Evolutionary conservation across 2,113 vertebrate genomes (phyloP), one percentile per base, ranked within the genome.

Genomic region (Myotis yumanensis): DNA sequence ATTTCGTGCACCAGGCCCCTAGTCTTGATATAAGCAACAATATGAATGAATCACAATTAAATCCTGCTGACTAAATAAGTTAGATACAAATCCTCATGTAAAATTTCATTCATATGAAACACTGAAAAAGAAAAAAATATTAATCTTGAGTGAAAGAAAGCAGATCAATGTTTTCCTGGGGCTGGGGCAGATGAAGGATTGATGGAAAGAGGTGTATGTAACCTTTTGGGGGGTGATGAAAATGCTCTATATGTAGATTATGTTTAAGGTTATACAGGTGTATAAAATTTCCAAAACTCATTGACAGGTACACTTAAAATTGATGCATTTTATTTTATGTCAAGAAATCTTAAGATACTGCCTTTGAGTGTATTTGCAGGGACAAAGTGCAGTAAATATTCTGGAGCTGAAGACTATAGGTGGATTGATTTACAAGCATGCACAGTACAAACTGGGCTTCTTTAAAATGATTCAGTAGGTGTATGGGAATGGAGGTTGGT

Each of bases 381-480:
- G 11, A 72, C 18, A 84, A 89, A 35, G 0, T 35, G 77, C 62
- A 81, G 43, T 89, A 48, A 83, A 86, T 86, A 90, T 72, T 82
- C 46, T 40, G 20, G 37, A 77, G 14, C 46, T 82, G 10, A 68
- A 89, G 54, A 62, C 68, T 57, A 52, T 32, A 83, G 52, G 52
- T 68, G 15, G 35, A 64, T 57, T 91, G 86, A 75, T 95, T 86
- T 90, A 72, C 51, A 86, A 71, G 10, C 57, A 73, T 69, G 37
- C 18, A 30, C 51, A 75, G 23, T 59, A 30, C n/a, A 89, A 77
- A 72, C 64, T 62, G 30, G n/a, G 22, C 68, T 23, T 57, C 51
- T 73, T 93, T 85, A 51, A 93, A 37, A 82, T 93, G 80, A 83
- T 80, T 89, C 37, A 69, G 10, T 92, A 37, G 18, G 22, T 51